These are phyloP conservation scores for Andrena fulva DNA, from an alignment of 2,888 invertebrate species.

Conservation along the genomic window DNA sequence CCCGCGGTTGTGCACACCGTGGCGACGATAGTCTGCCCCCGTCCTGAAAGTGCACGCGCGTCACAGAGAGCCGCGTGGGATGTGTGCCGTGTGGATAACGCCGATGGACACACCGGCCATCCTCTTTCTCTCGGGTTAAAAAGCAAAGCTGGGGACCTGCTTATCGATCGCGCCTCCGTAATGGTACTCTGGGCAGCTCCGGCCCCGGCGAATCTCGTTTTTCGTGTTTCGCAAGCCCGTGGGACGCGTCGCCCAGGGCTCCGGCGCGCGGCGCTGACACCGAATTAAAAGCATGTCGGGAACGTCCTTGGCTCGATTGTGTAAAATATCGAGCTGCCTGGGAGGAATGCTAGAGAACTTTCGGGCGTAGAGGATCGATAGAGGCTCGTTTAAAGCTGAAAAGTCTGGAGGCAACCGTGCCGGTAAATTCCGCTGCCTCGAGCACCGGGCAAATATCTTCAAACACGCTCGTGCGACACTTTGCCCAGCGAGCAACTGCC, in stretches of 20 bases:
- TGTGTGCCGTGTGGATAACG: conserved; percentile 62
- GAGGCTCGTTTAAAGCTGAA: neutral
- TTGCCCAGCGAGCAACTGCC: conserved; percentile 58
- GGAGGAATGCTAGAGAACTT: neutral
- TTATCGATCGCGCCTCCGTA: conserved; percentile 54
- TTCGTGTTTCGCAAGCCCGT: conserved; percentile 27
- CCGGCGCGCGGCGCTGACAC: too few relatives aligned
- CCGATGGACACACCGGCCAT: conserved; percentile 48
- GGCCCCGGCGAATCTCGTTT: conserved; percentile 22
- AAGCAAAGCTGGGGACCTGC: conserved; percentile 51
- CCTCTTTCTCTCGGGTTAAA: conserved; percentile 29
- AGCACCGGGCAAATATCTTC: conserved; percentile 77
- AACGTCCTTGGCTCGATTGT: conserved; percentile 11
- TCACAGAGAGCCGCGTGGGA: conserved; percentile 37
- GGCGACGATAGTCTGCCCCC: conserved; percentile 44
- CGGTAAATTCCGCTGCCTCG: conserved; percentile 54
- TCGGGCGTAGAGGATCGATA: neutral
- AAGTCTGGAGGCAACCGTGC: conserved; percentile 23
- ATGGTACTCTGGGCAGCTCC: conserved; percentile 25
- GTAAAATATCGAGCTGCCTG: conserved; percentile 10
- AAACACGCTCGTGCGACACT: conserved; percentile 73
- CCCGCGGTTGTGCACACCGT: conserved; percentile 52
- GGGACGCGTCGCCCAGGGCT: neutral
- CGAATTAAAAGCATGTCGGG: conserved; percentile 22
- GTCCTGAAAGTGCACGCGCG: conserved; percentile 32